A percentile compares a stretch with the other conserved stretches of the same genome.
phyloP scores from a whole-genome alignment of 1,140 invertebrate species.

The Papilio xuthus region DNA sequence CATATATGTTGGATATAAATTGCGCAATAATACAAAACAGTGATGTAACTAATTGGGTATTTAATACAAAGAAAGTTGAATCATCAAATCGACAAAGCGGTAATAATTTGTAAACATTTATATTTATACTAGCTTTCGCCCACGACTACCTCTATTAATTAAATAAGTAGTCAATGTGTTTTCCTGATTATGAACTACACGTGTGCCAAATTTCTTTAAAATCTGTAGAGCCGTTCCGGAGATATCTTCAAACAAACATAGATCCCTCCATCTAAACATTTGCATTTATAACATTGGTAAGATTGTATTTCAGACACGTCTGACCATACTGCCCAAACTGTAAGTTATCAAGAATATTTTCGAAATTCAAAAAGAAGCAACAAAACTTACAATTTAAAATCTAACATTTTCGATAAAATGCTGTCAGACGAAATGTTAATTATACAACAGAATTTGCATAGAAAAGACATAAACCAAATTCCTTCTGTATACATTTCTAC shows the following conservation, averaged over 20 bases:
- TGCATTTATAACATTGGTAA: too few relatives aligned
- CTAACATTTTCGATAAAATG: conserved; percentile 69
- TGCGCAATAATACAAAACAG: not conserved
- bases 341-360: conserved; percentile 24
- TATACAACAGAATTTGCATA: conserved; percentile 60
- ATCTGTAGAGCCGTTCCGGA: too few relatives aligned
- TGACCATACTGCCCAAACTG: not conserved
- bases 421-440: conserved; percentile 67
- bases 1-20: not conserved
- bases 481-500: conserved; percentile 46
- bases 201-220: too few relatives aligned
- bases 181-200: too few relatives aligned
- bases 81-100: not conserved
- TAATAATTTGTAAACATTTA: not conserved
- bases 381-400: conserved; percentile 56
- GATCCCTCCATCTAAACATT: too few relatives aligned
- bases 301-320: conserved; percentile 37
- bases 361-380: conserved; percentile 42
- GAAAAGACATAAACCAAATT: conserved; percentile 49
- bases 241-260: too few relatives aligned
- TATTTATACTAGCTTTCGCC: too few relatives aligned
- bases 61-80: not conserved
- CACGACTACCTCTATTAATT: too few relatives aligned
- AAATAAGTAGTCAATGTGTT: too few relatives aligned
- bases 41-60: not conserved